Conservation (phyloP, 2,888 invertebrate species). For the Lasioglossum calceatum region DNA sequence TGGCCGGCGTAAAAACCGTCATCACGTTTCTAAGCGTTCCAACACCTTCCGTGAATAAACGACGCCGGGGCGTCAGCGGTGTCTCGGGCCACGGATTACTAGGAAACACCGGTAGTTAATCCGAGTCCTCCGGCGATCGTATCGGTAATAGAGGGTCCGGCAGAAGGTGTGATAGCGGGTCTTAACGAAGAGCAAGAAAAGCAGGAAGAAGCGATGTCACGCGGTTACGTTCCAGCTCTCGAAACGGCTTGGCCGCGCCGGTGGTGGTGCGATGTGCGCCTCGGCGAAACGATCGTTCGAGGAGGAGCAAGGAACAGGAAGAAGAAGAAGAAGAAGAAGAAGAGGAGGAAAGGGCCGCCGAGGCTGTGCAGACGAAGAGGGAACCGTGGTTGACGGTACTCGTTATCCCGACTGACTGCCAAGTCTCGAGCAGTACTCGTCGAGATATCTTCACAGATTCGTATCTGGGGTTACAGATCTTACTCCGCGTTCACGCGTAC, state of each 20-base stretch:
- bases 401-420: constrained; percentile 73
- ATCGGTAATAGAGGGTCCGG: constrained; percentile 66
- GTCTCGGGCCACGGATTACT: constrained; percentile 48
- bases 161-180: constrained; percentile 66
- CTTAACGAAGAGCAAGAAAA: constrained; percentile 66
- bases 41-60: constrained; percentile 16
- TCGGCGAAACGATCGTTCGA: constrained; percentile 36
- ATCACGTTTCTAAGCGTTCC: constrained; percentile 8
- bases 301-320: constrained; percentile 24
- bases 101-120: constrained; percentile 70
- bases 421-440: constrained; percentile 63
- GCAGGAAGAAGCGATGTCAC: constrained; percentile 61
- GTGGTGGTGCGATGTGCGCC: neutral
- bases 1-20: constrained; percentile 1
- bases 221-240: constrained; percentile 56
- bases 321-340: neutral
- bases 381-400: constrained; percentile 69
- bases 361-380: constrained; percentile 26
- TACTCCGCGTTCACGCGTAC: constrained; percentile 29
- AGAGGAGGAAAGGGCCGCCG: neutral
- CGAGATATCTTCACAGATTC: constrained; percentile 72
- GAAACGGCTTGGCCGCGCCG: constrained; percentile 39
- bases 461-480: constrained; percentile 74
- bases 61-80: constrained; percentile 15
- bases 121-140: constrained; percentile 60